phyloP scores from a whole-genome alignment of 1,140 invertebrate species.

The Carposina sasakii region DNA sequence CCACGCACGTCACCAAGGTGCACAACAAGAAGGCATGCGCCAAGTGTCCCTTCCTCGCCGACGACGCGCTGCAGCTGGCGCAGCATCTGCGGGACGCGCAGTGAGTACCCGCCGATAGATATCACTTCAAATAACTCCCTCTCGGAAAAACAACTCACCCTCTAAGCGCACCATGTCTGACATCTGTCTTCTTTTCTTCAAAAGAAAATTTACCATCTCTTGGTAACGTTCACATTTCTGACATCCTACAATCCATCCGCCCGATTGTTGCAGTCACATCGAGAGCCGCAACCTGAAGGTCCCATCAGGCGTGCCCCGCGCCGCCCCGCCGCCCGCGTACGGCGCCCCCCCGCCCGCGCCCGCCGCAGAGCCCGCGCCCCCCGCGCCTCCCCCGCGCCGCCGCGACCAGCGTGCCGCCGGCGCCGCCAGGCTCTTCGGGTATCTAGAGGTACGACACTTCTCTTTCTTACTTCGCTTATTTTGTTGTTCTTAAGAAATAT shows the following conservation, averaged over 20 bases:
- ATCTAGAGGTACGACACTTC: too few relatives aligned
- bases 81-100: conserved; percentile 82
- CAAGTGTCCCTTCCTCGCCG: conserved; percentile 88
- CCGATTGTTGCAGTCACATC: conserved; percentile 62
- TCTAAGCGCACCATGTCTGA: too few relatives aligned
- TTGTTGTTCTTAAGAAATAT: too few relatives aligned
- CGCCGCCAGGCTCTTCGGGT: conserved; percentile 73
- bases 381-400: conserved; percentile 18
- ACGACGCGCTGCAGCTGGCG: conserved; percentile 83
- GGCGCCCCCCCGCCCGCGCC: conserved; percentile 19
- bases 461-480: too few relatives aligned
- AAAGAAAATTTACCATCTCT: neutral
- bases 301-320: conserved; percentile 41
- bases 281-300: conserved; percentile 67
- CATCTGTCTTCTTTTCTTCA: too few relatives aligned
- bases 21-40: conserved; percentile 92
- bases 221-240: neutral
- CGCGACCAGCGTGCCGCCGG: conserved; percentile 66
- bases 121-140: neutral
- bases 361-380: conserved; percentile 3
- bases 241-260: too few relatives aligned
- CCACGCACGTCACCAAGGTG: conserved; percentile 91
- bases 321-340: conserved; percentile 20
- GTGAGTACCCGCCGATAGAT: conserved; percentile 56
- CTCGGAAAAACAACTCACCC: too few relatives aligned